A percentile compares a stretch with the other conserved stretches of the same genome.
Evolutionary conservation across 2,797 vertebrate genomes (phyloP).

Genomic region (Staurois parvus): DNA sequence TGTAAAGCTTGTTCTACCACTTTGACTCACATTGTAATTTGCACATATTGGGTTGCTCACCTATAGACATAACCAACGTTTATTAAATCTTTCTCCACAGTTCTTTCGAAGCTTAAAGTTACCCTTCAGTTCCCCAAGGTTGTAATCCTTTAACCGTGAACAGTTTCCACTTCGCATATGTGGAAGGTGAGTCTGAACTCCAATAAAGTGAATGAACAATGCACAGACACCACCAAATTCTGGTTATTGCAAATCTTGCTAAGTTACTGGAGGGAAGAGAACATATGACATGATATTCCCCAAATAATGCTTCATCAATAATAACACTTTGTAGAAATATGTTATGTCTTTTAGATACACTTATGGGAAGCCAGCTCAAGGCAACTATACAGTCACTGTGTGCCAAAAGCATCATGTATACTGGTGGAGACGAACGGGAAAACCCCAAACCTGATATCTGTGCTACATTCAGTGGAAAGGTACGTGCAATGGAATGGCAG

Average conservation of each 20-base stretch:
- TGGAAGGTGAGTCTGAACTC: slow-evolving; percentile 8
- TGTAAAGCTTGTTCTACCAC: no score
- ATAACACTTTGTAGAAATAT: no score
- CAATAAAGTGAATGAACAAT: not conserved
- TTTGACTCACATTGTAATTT: no score
- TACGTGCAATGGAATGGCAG: not conserved
- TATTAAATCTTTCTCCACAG: not conserved
- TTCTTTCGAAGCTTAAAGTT: slow-evolving; percentile 24
- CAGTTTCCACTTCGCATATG: slow-evolving; percentile 21
- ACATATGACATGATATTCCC: no score
- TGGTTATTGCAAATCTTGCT: no score
- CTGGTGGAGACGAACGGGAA: fast-evolving
- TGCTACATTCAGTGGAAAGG: slow-evolving; percentile 18
- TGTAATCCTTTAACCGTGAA: slow-evolving; percentile 3
- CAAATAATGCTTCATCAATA: no score
- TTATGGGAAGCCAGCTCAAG: slow-evolving; percentile 61
- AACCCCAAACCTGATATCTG: not conserved
- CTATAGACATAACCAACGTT: no score
- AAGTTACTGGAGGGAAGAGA: no score
- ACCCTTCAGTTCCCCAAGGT: not conserved
- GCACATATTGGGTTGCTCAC: no score
- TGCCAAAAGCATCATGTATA: slow-evolving; percentile 6
- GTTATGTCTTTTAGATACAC: slow-evolving; percentile 61
- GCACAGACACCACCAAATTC: not conserved
- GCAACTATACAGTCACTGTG: slow-evolving; percentile 50